A percentile compares a stretch with the other conserved stretches of the same genome.
phyloP scores from a whole-genome alignment of 2,888 invertebrate species.

The Omphaloscelis lunosa region DNA sequence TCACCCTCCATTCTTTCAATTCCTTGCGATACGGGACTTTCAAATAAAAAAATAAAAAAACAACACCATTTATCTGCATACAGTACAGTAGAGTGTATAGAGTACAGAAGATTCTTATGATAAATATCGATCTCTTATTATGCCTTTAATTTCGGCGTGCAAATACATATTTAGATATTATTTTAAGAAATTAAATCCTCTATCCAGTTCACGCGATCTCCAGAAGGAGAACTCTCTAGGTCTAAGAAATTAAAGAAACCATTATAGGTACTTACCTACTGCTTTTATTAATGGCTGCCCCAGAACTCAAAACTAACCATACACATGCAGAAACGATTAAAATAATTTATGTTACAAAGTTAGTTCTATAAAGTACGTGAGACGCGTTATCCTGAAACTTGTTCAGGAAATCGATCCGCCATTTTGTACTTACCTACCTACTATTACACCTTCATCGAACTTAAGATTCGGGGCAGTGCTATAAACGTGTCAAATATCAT shows the following conservation, averaged over 20 bases:
- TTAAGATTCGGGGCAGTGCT: constrained; percentile 23
- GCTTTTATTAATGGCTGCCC: background rate
- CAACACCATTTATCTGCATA: no score
- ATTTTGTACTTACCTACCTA: constrained; percentile 14
- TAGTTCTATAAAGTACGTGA: constrained; percentile 36
- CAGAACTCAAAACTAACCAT: background rate
- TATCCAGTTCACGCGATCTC: no score
- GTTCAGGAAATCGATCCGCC: constrained; percentile 23
- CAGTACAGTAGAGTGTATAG: no score
- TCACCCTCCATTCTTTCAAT: no score
- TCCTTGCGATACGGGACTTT: background rate
- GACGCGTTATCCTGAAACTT: constrained; percentile 14
- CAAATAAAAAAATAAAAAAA: no score
- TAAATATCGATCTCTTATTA: no score
- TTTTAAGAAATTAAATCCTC: no score
- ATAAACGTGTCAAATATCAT: constrained; percentile 45
- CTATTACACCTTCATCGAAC: constrained; percentile 5
- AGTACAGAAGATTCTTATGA: no score
- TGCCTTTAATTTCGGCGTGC: no score
- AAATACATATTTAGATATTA: no score
- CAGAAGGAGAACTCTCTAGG: no score
- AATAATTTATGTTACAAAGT: constrained; percentile 33
- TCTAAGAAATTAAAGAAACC: no score
- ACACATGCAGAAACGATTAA: constrained; percentile 42
- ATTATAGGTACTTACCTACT: background rate